These are phyloP conservation scores for Gasteruption jaculator DNA, from an alignment of 2,888 invertebrate genomes.

Conservation along the genomic window DNA sequence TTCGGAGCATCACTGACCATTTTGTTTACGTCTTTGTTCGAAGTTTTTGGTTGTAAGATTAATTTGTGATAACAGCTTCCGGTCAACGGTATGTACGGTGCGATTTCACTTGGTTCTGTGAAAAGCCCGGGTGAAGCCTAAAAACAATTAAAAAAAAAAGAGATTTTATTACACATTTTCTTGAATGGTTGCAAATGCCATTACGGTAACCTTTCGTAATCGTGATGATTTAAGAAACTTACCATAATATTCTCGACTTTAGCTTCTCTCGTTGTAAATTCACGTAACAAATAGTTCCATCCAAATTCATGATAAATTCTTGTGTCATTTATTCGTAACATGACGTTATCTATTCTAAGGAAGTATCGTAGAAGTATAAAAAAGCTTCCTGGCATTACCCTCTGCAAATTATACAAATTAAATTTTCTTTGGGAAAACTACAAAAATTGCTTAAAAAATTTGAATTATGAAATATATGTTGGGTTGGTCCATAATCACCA, in stretches of 20 bases:
- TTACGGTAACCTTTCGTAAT: background rate
- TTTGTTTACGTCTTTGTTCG: too few relatives aligned
- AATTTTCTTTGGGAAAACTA: too few relatives aligned
- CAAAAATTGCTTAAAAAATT: too few relatives aligned
- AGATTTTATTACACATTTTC: constrained; percentile 12
- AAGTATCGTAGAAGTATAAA: constrained; percentile 88
- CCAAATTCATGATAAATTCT: constrained; percentile 76
- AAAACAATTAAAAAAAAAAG: constrained; percentile 18
- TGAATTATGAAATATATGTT: too few relatives aligned
- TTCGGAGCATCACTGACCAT: too few relatives aligned
- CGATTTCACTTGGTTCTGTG: constrained; percentile 66
- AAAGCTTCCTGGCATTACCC: constrained; percentile 94
- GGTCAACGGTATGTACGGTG: constrained; percentile 61
- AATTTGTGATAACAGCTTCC: constrained; percentile 53
- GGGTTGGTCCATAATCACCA: too few relatives aligned
- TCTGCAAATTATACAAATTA: constrained; percentile 55
- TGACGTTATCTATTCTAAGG: constrained; percentile 88
- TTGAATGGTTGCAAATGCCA: too few relatives aligned
- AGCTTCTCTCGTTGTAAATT: constrained; percentile 77
- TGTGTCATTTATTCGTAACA: constrained; percentile 85
- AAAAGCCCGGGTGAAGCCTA: constrained; percentile 60
- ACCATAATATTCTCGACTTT: constrained; percentile 67
- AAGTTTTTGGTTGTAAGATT: constrained; percentile 27
- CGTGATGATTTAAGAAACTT: constrained; percentile 26
- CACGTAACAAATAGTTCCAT: constrained; percentile 74